Conservation (phyloP, 1,140 invertebrate species). For the Eumaeus atala region DNA sequence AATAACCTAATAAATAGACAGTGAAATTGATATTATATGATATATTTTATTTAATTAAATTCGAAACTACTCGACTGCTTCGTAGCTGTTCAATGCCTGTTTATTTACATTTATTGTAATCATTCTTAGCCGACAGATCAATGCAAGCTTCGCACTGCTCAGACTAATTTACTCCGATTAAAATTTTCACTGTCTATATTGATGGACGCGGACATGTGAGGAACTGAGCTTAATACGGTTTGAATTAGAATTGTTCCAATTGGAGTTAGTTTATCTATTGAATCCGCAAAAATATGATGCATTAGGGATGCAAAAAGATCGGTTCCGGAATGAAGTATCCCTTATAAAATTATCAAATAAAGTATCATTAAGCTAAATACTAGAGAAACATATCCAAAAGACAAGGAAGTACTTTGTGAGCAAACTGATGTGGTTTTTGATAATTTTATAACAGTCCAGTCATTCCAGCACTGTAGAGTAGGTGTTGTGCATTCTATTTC, state of each 20-base stretch:
- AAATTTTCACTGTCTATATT: slow-evolving; percentile 67
- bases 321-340: slow-evolving; percentile 27
- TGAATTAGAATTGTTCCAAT: slow-evolving; percentile 14
- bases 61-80: slow-evolving; percentile 63
- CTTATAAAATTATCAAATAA: slow-evolving; percentile 54
- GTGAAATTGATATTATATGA: slow-evolving; percentile 71
- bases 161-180: slow-evolving; percentile 15
- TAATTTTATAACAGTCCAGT: slow-evolving; percentile 60
- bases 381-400: slow-evolving; percentile 66
- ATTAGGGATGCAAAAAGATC: slow-evolving; percentile 11
- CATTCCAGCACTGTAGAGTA: slow-evolving; percentile 39
- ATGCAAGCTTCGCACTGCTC: slow-evolving; percentile 12
- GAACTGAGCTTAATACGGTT: slow-evolving; percentile 14
- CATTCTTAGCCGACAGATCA: slow-evolving; percentile 43
- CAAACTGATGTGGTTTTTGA: slow-evolving; percentile 47
- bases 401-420: slow-evolving; percentile 64
- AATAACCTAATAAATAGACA: slow-evolving; percentile 69
- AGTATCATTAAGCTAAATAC: slow-evolving; percentile 49
- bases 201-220: slow-evolving; percentile 24
- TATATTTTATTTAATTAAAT: slow-evolving; percentile 62
- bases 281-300: background rate
- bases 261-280: background rate
- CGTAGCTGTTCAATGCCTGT: slow-evolving; percentile 56
- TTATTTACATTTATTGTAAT: slow-evolving; percentile 72
- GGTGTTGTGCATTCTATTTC: slow-evolving; percentile 45